A percentile compares a stretch with the other conserved stretches of the same genome.
Evolutionary conservation across 1,140 invertebrate genomes (phyloP).

Genomic region (Drosophila kanapiae): DNA sequence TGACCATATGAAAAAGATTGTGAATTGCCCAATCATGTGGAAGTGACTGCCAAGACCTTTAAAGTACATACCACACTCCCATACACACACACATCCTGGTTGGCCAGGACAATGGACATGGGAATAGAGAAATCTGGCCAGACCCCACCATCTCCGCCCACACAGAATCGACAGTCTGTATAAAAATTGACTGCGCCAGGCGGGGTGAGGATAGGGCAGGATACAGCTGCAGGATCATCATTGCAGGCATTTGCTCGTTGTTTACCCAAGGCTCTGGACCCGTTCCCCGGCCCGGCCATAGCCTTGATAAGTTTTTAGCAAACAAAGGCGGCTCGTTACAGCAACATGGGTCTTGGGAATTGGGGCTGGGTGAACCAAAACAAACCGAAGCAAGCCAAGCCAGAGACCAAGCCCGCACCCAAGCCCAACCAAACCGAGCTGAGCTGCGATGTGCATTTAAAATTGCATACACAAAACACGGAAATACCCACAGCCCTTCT

Average conservation of each 20-base stretch:
- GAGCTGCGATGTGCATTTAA: constrained; percentile 53
- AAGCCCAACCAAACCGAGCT: constrained; percentile 17
- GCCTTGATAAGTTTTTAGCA: constrained; percentile 80
- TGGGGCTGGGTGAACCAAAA: constrained; percentile 36
- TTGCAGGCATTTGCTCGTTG: constrained; percentile 66
- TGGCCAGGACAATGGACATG: constrained; percentile 29
- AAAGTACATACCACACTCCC: constrained; percentile 11
- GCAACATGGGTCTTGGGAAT: constrained; percentile 65
- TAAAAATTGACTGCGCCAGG: constrained; percentile 55
- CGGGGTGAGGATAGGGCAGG: neutral
- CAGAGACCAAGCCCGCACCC: neutral
- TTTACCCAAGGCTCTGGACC: constrained; percentile 44
- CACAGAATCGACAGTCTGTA: constrained; percentile 69
- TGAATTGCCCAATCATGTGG: constrained; percentile 74
- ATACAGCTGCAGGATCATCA: constrained; percentile 56
- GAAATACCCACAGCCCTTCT: constrained; percentile 27
- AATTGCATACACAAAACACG: constrained; percentile 56
- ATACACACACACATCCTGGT: constrained; percentile 15
- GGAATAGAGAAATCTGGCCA: constrained; percentile 14
- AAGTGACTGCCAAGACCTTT: constrained; percentile 63
- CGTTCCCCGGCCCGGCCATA: constrained; percentile 48
- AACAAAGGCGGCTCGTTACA: constrained; percentile 74
- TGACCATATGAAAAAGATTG: constrained; percentile 53
- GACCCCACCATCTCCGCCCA: constrained; percentile 2
- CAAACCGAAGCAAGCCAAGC: constrained; percentile 21